Evolutionary conservation across 2,888 invertebrate species (phyloP), one percentile per base, ranked within the genome.

Genomic region (Uloborus plumipes): DNA sequence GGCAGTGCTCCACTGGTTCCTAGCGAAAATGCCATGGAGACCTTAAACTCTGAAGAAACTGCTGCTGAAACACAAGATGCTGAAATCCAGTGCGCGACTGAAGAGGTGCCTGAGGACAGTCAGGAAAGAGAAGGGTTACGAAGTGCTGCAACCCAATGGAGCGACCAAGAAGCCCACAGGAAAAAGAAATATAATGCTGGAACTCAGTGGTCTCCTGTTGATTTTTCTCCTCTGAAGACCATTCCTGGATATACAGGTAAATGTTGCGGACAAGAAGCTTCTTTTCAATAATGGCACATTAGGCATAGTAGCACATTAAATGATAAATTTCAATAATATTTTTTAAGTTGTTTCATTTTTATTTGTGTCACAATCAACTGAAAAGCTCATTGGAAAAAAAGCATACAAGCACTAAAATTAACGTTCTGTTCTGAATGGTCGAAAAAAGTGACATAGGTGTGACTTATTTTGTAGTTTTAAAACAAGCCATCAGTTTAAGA

Each of bases 141-240:
- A 82, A 83, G 83, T 73, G 83, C 77, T 77, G 77, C 77, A 72
- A 83, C 83, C 77, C 83, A 83, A 64, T 83, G 77, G 77, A 83
- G 83, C 26, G 83, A 77, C 71, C 83, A 77, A 69, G 83, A 77
- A 64, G 58, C 73, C 59, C 73, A 72, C 59, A 67, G 62, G 62
- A 76, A 66, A 16, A 72, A 73, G 31, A 75, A 65, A 76, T 67
- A 26, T 76, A 83, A 67, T 75, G 77, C 77, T 73, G 77, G 72
- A 67, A 83, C 83, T 77, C 83, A 83, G 77, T 83, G 83, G 83
- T 58, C 83, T 59, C 83, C 77, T 73, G 50, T 62, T 75, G 83
- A 83, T 73, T 73, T 76, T 77, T 72, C 62, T 77, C 61, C 83
- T 75, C 31, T 77, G 22, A 83, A 83, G 22, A 73, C 77, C 18